Conservation (phyloP, 2,797 vertebrate genomes). For the Vespertilio murinus region DNA sequence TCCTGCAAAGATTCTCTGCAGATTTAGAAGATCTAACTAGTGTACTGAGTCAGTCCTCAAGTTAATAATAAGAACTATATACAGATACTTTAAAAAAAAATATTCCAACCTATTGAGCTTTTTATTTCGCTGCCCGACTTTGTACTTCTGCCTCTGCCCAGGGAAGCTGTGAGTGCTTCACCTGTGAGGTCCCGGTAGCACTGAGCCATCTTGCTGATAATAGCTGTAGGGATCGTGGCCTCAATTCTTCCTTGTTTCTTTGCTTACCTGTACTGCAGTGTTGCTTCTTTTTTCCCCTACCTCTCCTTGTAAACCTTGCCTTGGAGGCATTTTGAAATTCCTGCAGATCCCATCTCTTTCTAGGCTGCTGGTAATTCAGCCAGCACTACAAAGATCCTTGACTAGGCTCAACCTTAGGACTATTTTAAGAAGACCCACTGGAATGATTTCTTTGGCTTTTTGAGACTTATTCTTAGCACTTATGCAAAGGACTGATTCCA, state of each 20-base stretch:
- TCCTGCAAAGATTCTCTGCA: constrained; percentile 39
- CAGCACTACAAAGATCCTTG: constrained; percentile 23
- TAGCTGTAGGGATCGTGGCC: neutral
- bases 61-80: constrained; percentile 51
- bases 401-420: constrained; percentile 33
- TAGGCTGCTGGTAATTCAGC: constrained; percentile 57
- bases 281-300: constrained; percentile 6
- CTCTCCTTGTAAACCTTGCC: neutral
- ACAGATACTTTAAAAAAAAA: neutral
- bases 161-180: constrained; percentile 42
- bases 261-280: neutral
- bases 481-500: neutral
- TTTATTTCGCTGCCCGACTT: neutral
- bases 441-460: neutral
- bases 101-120: constrained; percentile 13
- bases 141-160: neutral
- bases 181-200: neutral
- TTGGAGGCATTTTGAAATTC: constrained; percentile 55
- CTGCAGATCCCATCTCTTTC: constrained; percentile 65
- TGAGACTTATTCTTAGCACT: neutral
- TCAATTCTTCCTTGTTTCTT: constrained; percentile 45
- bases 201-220: constrained; percentile 39
- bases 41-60: constrained; percentile 3
- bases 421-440: neutral
- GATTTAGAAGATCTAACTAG: constrained; percentile 15